Evolutionary conservation across 1,140 invertebrate genomes (phyloP), one percentile per base, ranked within the genome.

Genomic region (Diabrotica undecimpunctata): DNA sequence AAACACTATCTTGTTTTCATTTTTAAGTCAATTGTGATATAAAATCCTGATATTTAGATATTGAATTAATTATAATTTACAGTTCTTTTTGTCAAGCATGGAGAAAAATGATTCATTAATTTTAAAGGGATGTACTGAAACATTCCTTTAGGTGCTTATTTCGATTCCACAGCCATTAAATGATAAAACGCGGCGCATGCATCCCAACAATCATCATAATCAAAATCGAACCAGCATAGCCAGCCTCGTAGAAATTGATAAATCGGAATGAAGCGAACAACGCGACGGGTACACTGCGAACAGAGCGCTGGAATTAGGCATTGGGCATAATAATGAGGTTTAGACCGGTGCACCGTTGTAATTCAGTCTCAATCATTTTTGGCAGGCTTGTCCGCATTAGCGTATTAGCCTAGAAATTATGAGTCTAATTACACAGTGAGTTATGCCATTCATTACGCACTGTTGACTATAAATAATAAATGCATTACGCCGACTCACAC

Each of bases 351-450:
- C 62, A 62, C 39, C 55, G 50, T 60, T 67, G 70, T 68, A 71
- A 73, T 74, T 74, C 73, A 67, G 71, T 70, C 74, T 77, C 74
- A 75, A 77, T 77, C 75, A 76, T 77, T 77, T 76, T 75, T 75
- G 72, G 71, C 72, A 71, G 62, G 64, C 66, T 68, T 67, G 72
- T 71, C 74, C 75, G 74, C 74, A 75, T 74, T 76, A 75, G 71
- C 73, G 73, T 74, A 77, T 76, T 77, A 77, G 68, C 74, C 70
- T 62, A 69, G 52, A 77, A 75, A 77, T 77, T 77, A 77, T 76
- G 75, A 77, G 70, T 75, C 75, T 77, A 77, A 77, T 77, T 77
- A 77, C 71, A 71, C 68, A 57, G 72, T 76, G 75, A 77, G 73
- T 77, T 76, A 76, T 77, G 74, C 74, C 75, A 75, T 77, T 76